Conservation (phyloP, 2,888 invertebrate genomes). For the Chalcis sispes region DNA sequence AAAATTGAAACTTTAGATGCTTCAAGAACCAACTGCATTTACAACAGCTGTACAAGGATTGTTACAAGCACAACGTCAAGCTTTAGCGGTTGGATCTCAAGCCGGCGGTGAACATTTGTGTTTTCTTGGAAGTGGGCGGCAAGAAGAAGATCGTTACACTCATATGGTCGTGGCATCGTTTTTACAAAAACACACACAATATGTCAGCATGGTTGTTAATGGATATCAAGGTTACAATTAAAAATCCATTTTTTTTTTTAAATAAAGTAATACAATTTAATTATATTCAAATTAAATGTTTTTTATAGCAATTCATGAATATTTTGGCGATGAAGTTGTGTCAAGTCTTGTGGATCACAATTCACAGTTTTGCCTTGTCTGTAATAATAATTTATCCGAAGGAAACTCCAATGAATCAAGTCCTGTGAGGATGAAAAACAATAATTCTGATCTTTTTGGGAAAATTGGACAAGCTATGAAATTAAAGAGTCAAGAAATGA, state of each 20-base stretch:
- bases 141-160: slow-evolving; percentile 96
- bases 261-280: background rate
- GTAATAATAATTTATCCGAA: slow-evolving; percentile 79
- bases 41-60: slow-evolving; percentile 95
- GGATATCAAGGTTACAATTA: slow-evolving; percentile 83
- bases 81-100: slow-evolving; percentile 89
- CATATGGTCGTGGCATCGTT: slow-evolving; percentile 99
- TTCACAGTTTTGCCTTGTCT: slow-evolving; percentile 87
- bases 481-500: slow-evolving; percentile 93
- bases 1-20: slow-evolving; percentile 82
- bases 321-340: slow-evolving; percentile 88
- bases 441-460: slow-evolving; percentile 83
- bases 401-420: slow-evolving; percentile 72
- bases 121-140: slow-evolving; percentile 94
- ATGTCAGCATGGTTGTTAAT: slow-evolving; percentile 93
- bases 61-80: slow-evolving; percentile 91
- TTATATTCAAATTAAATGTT: slow-evolving; percentile 5
- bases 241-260: background rate
- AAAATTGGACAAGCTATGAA: slow-evolving; percentile 92
- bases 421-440: slow-evolving; percentile 70
- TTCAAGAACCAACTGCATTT: slow-evolving; percentile 97
- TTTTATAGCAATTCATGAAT: slow-evolving; percentile 84
- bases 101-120: slow-evolving; percentile 93
- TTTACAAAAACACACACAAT: slow-evolving; percentile 93
- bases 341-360: slow-evolving; percentile 92